Percentiles rank a stretch among this genome's conserved stretches.
phyloP scores from a whole-genome alignment of 1,140 invertebrate genomes.

The Homalodisca vitripennis region DNA sequence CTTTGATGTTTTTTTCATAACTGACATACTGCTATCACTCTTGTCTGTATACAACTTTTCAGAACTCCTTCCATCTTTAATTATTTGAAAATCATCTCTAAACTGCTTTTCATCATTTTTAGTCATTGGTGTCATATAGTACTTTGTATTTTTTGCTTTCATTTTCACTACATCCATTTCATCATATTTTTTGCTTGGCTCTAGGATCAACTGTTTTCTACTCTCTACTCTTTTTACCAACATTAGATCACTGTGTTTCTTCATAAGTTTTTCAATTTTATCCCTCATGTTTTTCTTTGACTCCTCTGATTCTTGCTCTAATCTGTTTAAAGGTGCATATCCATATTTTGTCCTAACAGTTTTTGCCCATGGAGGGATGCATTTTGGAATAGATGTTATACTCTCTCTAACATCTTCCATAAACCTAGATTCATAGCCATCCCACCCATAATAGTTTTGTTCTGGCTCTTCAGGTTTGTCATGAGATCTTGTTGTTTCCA shows the following conservation, averaged over 20 bases:
- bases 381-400: background rate
- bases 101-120: background rate
- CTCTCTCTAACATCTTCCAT: background rate
- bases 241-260: constrained; percentile 8
- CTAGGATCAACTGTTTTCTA: background rate
- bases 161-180: constrained; percentile 1
- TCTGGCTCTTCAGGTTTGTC: too few relatives aligned
- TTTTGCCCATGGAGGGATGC: constrained; percentile 18
- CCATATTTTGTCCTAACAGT: background rate
- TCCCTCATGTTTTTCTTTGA: background rate
- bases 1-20: constrained; percentile 4
- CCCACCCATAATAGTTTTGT: background rate
- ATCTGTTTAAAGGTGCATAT: background rate
- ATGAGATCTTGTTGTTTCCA: too few relatives aligned
- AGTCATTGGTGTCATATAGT: background rate
- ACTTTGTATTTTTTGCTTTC: constrained; percentile 1
- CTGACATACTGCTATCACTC: background rate
- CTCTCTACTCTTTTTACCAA: constrained; percentile 15
- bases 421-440: background rate
- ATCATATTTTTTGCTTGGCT: constrained; percentile 1
- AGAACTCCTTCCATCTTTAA: background rate
- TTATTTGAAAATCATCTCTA: background rate
- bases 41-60: background rate
- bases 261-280: constrained; percentile 9
- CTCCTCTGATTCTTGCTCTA: background rate